Evolutionary conservation across 2,888 invertebrate genomes (phyloP).

Genomic region (Crematogaster levior): DNA sequence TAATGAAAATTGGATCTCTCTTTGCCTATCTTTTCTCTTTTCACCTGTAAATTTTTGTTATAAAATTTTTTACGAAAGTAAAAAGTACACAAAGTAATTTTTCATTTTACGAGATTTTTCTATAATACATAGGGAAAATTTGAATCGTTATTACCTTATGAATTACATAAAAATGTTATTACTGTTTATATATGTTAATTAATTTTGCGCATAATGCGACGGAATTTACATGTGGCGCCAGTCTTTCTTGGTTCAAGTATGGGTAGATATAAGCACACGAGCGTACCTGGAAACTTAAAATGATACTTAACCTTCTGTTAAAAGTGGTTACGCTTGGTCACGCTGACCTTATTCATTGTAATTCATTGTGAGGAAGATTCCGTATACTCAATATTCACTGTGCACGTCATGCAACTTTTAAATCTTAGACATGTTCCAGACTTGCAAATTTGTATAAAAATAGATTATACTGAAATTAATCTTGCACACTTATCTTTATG

Average conservation of each 20-base stretch:
- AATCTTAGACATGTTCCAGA: background rate
- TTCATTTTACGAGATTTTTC: background rate
- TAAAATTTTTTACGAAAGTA: background rate
- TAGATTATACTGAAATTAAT: background rate
- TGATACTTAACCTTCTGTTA: conserved; percentile 30
- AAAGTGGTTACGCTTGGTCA: conserved; percentile 33
- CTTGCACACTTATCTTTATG: background rate
- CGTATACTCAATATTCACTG: conserved; percentile 16
- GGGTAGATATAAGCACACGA: conserved; percentile 8
- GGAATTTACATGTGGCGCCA: conserved; percentile 39
- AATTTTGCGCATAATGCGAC: background rate
- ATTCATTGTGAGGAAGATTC: conserved; percentile 17
- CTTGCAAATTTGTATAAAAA: conserved; percentile 3
- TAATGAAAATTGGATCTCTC: background rate
- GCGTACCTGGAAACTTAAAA: conserved; percentile 23
- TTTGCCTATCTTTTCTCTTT: background rate
- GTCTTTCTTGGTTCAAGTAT: conserved; percentile 18
- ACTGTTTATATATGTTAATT: conserved; percentile 23
- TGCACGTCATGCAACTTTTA: background rate
- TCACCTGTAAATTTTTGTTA: background rate
- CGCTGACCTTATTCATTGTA: conserved; percentile 25
- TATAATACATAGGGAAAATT: background rate
- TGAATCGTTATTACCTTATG: background rate
- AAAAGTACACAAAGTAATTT: background rate
- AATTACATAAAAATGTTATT: conserved; percentile 18